A percentile compares a stretch with the other conserved stretches of the same genome.
phyloP scores from a whole-genome alignment of 2,113 vertebrate genomes.

The Festucalex cinctus region DNA sequence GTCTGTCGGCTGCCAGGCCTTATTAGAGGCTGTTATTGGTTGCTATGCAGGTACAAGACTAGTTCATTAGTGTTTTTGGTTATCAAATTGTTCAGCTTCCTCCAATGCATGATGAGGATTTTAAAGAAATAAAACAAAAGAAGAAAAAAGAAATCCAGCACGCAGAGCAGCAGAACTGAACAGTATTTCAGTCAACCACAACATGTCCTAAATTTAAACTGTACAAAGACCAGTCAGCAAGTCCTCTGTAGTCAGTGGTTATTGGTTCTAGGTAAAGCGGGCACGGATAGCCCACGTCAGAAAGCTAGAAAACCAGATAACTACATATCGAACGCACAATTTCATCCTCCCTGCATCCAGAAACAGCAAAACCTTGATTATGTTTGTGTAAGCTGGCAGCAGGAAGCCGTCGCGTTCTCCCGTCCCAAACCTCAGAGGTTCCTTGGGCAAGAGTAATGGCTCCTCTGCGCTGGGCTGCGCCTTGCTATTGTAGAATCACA shows the following conservation, averaged over 20 bases:
- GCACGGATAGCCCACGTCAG: not conserved
- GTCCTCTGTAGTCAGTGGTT: conserved; percentile 29
- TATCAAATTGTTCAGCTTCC: conserved; percentile 2
- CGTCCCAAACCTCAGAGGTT: conserved; percentile 68
- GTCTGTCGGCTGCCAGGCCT: not conserved
- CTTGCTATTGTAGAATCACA: conserved; percentile 93
- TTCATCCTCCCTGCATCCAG: not conserved
- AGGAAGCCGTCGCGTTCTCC: conserved; percentile 47
- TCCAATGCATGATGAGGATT: conserved; percentile 13
- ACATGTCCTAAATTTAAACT: conserved; percentile 28
- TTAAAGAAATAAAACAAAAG: conserved; percentile 12
- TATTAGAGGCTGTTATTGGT: conserved; percentile 42
- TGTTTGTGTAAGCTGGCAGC: conserved; percentile 23
- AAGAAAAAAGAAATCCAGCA: too few species aligned
- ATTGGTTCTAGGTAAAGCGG: conserved; percentile 17
- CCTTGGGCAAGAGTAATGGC: conserved; percentile 86
- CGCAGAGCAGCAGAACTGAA: conserved; percentile 32
- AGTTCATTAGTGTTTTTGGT: conserved; percentile 39
- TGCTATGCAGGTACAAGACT: conserved; percentile 40
- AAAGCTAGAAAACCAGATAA: not conserved
- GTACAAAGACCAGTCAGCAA: conserved; percentile 27
- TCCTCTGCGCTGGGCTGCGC: conserved; percentile 83
- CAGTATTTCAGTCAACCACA: conserved; percentile 46
- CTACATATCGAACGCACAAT: not conserved
- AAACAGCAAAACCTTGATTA: conserved; percentile 24